phyloP scores from a whole-genome alignment of 2,888 invertebrate species.

The Himalopsyche tibetana region DNA sequence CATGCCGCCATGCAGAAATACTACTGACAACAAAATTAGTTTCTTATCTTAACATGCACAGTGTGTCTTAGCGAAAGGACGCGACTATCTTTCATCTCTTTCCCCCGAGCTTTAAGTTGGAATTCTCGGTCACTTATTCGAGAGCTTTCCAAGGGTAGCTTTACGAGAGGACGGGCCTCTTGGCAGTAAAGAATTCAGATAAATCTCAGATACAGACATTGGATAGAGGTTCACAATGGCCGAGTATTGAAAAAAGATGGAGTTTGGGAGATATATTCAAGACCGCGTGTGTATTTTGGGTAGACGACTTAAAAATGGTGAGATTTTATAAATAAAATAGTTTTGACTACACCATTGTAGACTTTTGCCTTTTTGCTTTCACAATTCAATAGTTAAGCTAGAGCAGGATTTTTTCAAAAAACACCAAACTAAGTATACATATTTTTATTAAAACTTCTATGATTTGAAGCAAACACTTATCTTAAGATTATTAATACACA shows the following conservation, averaged over 20 bases:
- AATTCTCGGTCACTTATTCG: slow-evolving; percentile 19
- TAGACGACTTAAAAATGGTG: too few species aligned
- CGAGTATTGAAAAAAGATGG: slow-evolving; percentile 23
- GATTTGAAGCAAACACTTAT: too few species aligned
- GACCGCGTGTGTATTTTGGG: slow-evolving; percentile 1
- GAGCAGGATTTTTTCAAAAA: too few species aligned
- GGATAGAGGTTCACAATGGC: slow-evolving; percentile 14
- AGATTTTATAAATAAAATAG: too few species aligned
- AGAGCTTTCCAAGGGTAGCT: slow-evolving; percentile 5
- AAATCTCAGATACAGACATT: slow-evolving; percentile 27
- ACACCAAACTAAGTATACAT: too few species aligned
- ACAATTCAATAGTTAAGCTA: too few species aligned
- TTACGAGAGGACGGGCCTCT: slow-evolving; percentile 28
- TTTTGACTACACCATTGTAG: too few species aligned
- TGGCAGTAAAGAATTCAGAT: slow-evolving; percentile 34
- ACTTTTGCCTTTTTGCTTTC: too few species aligned
- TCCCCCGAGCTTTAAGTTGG: not conserved
- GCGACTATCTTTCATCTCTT: not conserved
- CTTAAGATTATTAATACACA: too few species aligned
- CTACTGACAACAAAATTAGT: slow-evolving; percentile 11
- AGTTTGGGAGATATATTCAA: slow-evolving; percentile 1
- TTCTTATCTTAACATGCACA: not conserved
- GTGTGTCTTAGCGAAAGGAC: not conserved
- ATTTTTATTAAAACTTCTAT: too few species aligned
- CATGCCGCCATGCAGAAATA: too few species aligned